These are phyloP conservation scores for Albula goreensis DNA, from an alignment of 2,113 vertebrate species.

Conservation along the genomic window DNA sequence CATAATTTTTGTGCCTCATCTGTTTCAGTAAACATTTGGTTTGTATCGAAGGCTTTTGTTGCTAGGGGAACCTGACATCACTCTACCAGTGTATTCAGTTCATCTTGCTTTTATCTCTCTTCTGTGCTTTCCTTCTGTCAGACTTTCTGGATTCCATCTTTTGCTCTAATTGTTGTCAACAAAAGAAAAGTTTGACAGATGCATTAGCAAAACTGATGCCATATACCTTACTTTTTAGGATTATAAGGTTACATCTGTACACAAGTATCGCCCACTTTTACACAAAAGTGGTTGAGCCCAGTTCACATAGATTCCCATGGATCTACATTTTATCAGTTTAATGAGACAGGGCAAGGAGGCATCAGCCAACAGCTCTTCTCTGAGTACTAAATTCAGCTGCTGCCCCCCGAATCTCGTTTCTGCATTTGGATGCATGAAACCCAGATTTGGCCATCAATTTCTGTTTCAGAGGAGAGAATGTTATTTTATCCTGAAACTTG, in stretches of 20 bases:
- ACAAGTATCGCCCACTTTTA: slow-evolving; percentile 22
- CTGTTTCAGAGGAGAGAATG: not conserved
- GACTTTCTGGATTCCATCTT: not conserved
- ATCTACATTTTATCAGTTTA: slow-evolving; percentile 27
- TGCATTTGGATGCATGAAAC: not conserved
- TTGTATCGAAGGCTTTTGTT: not conserved
- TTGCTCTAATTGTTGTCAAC: slow-evolving; percentile 50
- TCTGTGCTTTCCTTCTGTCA: not conserved
- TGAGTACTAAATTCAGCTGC: not conserved
- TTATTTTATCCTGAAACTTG: not conserved
- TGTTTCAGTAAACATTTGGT: not conserved
- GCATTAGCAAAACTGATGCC: slow-evolving; percentile 41
- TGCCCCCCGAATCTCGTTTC: not conserved
- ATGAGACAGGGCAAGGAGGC: slow-evolving; percentile 19
- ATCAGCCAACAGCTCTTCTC: not conserved
- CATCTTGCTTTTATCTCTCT: slow-evolving; percentile 33
- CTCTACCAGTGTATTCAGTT: slow-evolving; percentile 19
- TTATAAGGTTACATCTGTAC: not conserved
- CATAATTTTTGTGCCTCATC: slow-evolving; percentile 29
- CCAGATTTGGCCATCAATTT: slow-evolving; percentile 14
- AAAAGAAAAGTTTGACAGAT: slow-evolving; percentile 55
- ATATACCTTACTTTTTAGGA: no score
- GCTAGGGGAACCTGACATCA: not conserved
- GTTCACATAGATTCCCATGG: slow-evolving; percentile 1
- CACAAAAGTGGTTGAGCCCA: no score